Conservation (phyloP, 2,888 invertebrate species). For the Tipula unca region DNA sequence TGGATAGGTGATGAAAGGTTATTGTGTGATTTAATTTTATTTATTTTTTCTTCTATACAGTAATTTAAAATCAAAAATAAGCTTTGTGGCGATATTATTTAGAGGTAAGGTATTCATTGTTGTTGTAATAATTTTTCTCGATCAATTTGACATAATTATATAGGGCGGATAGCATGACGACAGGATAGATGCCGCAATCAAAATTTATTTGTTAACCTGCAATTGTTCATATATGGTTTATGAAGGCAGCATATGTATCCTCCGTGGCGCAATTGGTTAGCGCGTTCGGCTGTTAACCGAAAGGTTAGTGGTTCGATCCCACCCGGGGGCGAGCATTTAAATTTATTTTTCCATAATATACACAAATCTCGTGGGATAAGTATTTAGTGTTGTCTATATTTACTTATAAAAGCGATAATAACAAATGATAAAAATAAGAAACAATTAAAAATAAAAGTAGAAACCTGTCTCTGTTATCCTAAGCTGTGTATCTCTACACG, state of each 20-base stretch:
- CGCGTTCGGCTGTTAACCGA: slow-evolving; percentile 22
- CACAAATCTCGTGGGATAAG: too few species aligned
- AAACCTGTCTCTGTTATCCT: too few species aligned
- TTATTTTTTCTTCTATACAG: neutral
- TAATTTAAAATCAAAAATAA: neutral
- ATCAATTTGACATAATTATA: neutral
- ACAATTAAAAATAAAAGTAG: too few species aligned
- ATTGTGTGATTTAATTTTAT: neutral
- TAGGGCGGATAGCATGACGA: neutral
- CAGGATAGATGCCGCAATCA: neutral
- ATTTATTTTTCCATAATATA: too few species aligned
- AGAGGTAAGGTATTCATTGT: neutral
- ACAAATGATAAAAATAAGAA: too few species aligned
- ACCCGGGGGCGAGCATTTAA: slow-evolving; percentile 21
- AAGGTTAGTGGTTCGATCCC: slow-evolving; percentile 20
- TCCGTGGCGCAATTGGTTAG: slow-evolving; percentile 21
- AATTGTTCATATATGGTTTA: neutral
- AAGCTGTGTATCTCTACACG: too few species aligned
- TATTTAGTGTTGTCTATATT: too few species aligned
- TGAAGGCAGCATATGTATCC: neutral
- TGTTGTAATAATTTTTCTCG: neutral
- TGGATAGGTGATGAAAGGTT: slow-evolving; percentile 4
- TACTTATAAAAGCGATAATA: too few species aligned
- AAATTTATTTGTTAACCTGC: neutral
- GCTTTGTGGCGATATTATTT: neutral